Evolutionary conservation across 2,888 invertebrate genomes (phyloP), one percentile per base, ranked within the genome.

Genomic region (Dicranocentrus wangi): DNA sequence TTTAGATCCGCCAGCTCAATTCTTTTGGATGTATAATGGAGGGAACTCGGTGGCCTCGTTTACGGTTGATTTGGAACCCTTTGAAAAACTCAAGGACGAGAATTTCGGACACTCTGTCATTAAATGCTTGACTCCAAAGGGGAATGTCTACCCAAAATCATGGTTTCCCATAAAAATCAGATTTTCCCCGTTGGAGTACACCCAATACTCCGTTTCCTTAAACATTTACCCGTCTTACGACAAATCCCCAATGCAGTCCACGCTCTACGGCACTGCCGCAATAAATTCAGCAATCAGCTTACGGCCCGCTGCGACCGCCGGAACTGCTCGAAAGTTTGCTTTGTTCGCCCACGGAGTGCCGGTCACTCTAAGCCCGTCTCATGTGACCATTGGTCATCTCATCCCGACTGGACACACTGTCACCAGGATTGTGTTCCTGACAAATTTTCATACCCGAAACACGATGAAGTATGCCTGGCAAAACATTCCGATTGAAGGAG

Each of bases 1-100:
- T 32, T 23, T 86, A 28, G 85, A 85, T 76, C 86, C 86, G 2
- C 86, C 86, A 51, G n/a, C 13, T 27, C 10, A 68, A 47, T 47
- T 47, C n/a, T 79, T 85, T 65, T 85, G 84, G 85, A 1, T 84
- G 42, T 86, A 83, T 58, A 85, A 85, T 61, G 86, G 85, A 7
- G 82, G 85, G 2, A 81, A 79, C 42, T 80, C 73, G n/a, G 53
- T 69, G 15, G 76, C 82, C 7, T 39, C 72, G 1, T 85, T 81
- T 28, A 58, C 73, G 25, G 82, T 85, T 0, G 83, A 85, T 53
- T 43, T 82, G 63, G 78, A 82, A 53, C 82, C 82, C 1, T 86
- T 86, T 55, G 76, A 84, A 21, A 73, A 73, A 19, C 39, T 84
- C 8, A 82, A 84, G 32, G 71, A 83, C n/a, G 70, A 80, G 7